Conservation (phyloP, 2,797 vertebrate genomes). For the Cyprinella venusta region DNA sequence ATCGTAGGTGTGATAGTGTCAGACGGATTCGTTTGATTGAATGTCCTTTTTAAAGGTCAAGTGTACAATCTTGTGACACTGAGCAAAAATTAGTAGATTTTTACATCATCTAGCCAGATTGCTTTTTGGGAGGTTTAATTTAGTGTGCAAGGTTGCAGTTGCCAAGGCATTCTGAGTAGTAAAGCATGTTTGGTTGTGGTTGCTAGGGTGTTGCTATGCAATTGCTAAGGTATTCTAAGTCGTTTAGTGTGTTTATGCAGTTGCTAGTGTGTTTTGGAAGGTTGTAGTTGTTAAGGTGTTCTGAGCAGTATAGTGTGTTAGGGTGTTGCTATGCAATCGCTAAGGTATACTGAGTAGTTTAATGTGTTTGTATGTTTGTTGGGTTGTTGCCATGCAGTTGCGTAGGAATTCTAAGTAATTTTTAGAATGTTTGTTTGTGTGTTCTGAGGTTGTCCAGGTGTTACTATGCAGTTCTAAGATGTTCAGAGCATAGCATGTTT, state of each 20-base stretch:
- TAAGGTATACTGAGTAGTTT: neutral
- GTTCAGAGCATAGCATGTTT: neutral
- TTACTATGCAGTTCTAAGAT: neutral
- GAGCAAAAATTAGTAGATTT: neutral
- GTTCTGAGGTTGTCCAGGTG: neutral
- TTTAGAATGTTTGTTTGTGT: neutral
- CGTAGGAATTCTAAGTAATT: neutral
- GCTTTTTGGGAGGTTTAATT: neutral
- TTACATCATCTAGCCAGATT: neutral
- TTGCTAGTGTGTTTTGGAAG: neutral
- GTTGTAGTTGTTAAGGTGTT: neutral
- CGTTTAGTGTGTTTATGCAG: neutral
- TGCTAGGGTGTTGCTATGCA: neutral
- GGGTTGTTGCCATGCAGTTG: neutral
- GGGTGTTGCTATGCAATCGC: neutral
- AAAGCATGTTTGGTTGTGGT: neutral
- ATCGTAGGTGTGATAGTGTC: conserved; percentile 4
- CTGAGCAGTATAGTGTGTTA: neutral
- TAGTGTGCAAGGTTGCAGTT: neutral
- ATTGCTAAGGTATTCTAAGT: too few relatives aligned
- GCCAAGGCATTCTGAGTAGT: neutral
- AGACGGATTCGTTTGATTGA: neutral
- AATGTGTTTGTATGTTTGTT: too few relatives aligned
- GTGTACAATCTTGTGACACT: neutral
- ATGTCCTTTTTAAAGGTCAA: conserved; percentile 11